A percentile compares a stretch with the other conserved stretches of the same genome.
phyloP scores from a whole-genome alignment of 92 coral and sea anemone genomes.

The Virgularia gustaviana region DNA sequence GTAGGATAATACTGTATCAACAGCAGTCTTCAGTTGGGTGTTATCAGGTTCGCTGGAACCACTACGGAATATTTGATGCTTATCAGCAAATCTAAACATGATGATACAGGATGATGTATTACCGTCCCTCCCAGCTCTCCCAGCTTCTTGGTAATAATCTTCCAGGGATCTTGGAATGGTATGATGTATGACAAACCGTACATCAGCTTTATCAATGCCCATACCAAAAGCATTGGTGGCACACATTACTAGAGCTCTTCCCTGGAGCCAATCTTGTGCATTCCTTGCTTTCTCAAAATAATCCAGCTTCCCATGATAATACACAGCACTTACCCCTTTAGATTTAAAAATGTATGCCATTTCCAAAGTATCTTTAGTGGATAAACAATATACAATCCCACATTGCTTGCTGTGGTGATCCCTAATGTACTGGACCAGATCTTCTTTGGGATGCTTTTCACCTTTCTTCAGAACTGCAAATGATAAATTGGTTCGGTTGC shows the following conservation, averaged over 20 bases:
- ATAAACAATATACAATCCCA: not conserved
- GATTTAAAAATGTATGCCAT: not conserved
- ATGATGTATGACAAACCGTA: not conserved
- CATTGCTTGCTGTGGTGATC: not conserved
- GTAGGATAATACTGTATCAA: not conserved
- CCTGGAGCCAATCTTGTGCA: not conserved
- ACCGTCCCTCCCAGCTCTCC: not conserved
- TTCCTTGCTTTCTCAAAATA: not conserved
- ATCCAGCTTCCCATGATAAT: not conserved
- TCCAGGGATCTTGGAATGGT: not conserved
- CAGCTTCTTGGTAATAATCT: constrained; percentile 3
- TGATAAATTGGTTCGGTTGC: not conserved
- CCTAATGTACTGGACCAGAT: not conserved
- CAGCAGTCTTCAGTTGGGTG: not conserved
- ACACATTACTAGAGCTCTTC: not conserved
- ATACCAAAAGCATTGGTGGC: not conserved
- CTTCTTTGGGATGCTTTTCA: constrained; percentile 8
- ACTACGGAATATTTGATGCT: no score
- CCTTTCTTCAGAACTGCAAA: not conserved
- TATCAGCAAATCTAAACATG: constrained; percentile 3
- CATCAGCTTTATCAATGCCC: no score
- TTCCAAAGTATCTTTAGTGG: not conserved
- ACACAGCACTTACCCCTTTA: not conserved
- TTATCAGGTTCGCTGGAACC: not conserved
- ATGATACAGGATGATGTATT: not conserved